Percentiles rank a stretch among this genome's conserved stretches.
phyloP scores from a whole-genome alignment of 2,113 vertebrate species.

The Lagopus muta region DNA sequence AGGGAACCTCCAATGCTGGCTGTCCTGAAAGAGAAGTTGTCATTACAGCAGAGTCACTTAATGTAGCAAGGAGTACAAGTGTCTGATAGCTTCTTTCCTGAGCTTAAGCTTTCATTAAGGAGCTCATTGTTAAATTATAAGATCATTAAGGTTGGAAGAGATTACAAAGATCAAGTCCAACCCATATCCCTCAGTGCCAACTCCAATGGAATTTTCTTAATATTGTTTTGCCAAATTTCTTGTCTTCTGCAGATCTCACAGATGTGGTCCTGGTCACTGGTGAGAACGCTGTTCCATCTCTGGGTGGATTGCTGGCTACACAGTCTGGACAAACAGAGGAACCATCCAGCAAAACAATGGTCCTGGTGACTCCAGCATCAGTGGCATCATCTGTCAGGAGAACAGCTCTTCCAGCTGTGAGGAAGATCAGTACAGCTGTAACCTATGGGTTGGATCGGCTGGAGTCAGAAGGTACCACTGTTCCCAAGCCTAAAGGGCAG shows the following conservation, averaged over 20 bases:
- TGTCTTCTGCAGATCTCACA: not conserved
- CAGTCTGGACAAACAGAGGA: constrained; percentile 52
- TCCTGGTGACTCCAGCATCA: constrained; percentile 17
- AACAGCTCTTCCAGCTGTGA: constrained; percentile 36
- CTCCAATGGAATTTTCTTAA: not conserved
- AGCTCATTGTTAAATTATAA: not conserved
- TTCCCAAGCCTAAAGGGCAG: not conserved
- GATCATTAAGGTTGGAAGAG: no score
- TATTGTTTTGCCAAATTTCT: not conserved
- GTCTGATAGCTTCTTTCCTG: not conserved
- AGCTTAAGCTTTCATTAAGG: not conserved
- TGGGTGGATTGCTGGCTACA: constrained; percentile 12
- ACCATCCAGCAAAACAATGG: not conserved
- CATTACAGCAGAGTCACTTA: not conserved
- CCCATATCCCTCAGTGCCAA: no score
- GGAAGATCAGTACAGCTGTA: constrained; percentile 62
- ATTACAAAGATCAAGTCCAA: no score
- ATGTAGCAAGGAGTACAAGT: not conserved
- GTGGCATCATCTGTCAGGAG: constrained; percentile 49
- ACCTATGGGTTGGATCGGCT: constrained; percentile 80
- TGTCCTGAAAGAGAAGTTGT: not conserved
- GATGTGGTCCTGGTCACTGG: not conserved
- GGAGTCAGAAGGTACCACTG: constrained; percentile 87
- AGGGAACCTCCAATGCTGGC: not conserved
- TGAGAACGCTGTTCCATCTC: constrained; percentile 26